These are phyloP conservation scores for Gadus macrocephalus DNA, from an alignment of 2,113 vertebrate genomes.

Conservation along the genomic window DNA sequence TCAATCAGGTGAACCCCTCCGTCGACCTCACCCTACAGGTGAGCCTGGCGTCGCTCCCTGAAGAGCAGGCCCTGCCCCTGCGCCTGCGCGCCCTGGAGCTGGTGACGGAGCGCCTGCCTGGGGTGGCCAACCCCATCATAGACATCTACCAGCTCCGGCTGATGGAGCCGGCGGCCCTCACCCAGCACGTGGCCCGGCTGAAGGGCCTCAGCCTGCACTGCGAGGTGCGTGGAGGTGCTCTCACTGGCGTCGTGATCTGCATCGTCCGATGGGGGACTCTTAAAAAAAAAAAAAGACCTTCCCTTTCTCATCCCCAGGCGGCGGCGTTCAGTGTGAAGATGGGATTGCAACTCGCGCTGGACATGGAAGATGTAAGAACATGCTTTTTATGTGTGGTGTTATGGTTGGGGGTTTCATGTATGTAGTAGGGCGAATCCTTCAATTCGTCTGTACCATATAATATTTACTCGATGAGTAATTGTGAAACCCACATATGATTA, in stretches of 20 bases:
- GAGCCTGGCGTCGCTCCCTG: constrained; percentile 41
- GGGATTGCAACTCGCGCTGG: constrained; percentile 75
- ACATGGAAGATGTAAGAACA: constrained; percentile 80
- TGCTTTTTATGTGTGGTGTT: background rate
- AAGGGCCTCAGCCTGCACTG: constrained; percentile 53
- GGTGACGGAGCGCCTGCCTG: constrained; percentile 36
- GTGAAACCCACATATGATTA: no score
- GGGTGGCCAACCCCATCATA: constrained; percentile 53
- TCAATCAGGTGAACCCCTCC: background rate
- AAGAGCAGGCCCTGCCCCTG: constrained; percentile 40
- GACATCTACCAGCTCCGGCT: constrained; percentile 63
- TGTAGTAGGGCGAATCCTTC: background rate
- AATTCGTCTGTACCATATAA: no score
- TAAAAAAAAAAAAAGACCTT: background rate
- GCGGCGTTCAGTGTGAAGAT: constrained; percentile 71
- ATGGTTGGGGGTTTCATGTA: background rate
- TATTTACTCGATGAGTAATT: no score
- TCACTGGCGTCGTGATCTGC: background rate
- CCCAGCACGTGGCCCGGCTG: constrained; percentile 46
- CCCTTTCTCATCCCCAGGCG: constrained; percentile 65
- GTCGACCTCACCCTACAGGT: constrained; percentile 28
- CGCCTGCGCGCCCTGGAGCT: constrained; percentile 59
- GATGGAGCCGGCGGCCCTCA: constrained; percentile 51
- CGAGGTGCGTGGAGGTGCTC: constrained; percentile 49
- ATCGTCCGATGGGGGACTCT: background rate